Percentiles rank a stretch among this genome's conserved stretches.
Evolutionary conservation across 2,888 invertebrate species (phyloP).

Genomic region (Chymomyza caudatula): DNA sequence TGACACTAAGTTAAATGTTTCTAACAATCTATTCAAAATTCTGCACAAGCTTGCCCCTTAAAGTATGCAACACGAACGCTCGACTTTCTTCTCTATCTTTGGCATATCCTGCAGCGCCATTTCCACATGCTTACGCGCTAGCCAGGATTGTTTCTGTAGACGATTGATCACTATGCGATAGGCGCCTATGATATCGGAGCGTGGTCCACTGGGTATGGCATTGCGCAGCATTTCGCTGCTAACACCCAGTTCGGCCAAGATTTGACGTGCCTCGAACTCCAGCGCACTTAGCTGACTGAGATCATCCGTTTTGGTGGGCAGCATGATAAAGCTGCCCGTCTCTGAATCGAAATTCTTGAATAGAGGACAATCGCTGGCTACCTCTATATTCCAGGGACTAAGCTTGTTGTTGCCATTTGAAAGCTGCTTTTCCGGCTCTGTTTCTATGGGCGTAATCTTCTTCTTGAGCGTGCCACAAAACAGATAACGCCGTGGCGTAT

Average conservation of each 20-base stretch:
- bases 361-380: slow-evolving; percentile 70
- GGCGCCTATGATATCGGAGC: slow-evolving; percentile 84
- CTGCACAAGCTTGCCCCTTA: slow-evolving; percentile 46
- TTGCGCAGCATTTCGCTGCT: slow-evolving; percentile 80
- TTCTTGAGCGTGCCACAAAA: slow-evolving; percentile 77
- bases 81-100: slow-evolving; percentile 72
- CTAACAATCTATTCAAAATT: slow-evolving; percentile 16
- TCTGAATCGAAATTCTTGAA: slow-evolving; percentile 78
- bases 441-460: slow-evolving; percentile 77
- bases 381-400: slow-evolving; percentile 70
- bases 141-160: slow-evolving; percentile 78
- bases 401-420: slow-evolving; percentile 63
- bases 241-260: slow-evolving; percentile 81
- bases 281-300: slow-evolving; percentile 74
- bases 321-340: slow-evolving; percentile 78
- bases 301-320: slow-evolving; percentile 77
- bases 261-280: slow-evolving; percentile 80
- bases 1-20: slow-evolving; percentile 32
- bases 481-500: slow-evolving; percentile 67
- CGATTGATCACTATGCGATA: slow-evolving; percentile 85
- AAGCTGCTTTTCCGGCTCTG: slow-evolving; percentile 69
- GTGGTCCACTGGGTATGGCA: slow-evolving; percentile 80
- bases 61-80: slow-evolving; percentile 74
- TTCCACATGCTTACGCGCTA: slow-evolving; percentile 76
- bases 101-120: slow-evolving; percentile 75